Evolutionary conservation across 2,888 invertebrate genomes (phyloP), one percentile per base, ranked within the genome.

Genomic region (Pseudococcus longispinus): DNA sequence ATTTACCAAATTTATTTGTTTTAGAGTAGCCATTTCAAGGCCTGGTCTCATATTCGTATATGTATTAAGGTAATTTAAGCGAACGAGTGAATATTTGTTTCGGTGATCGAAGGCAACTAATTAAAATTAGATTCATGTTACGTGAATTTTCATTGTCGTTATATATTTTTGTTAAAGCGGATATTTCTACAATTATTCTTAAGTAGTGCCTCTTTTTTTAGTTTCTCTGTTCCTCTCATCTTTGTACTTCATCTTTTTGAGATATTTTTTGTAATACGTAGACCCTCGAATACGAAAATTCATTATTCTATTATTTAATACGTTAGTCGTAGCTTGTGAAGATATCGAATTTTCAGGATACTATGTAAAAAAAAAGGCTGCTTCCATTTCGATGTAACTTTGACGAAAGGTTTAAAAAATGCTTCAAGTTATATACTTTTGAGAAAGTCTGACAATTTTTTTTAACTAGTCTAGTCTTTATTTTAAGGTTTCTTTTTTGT

Each of bases 401-500:
- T 37, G n/a, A 80, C 18, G 20, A 80, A 77, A 42, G n/a, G 77
- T 80, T 42, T 42, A 77, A 2, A 23, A 80, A 80, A 11, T 80
- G 42, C 42, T 80, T 80, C 42, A 42, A 80, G 29, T 42, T 80
- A 20, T 80, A n/a, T n/a, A n/a, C n/a, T 80, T 42, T 11, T 42
- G 32, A 80, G 77, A 80, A 80, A 80, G 77, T 80, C 77, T 80
- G 77, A 80, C 9, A 42, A 20, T 11, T n/a, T 80, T 42, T 70
- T 70, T 80, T 15, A 42, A 80, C 42, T 80, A 80, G 77, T 80
- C 77, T 80, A 80, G 77, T 80, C 77, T 80, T 80, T 37, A 42
- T 42, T 42, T 5, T 80, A 80, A 80, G 77, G 11, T 42, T 42
- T 80, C 5, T 42, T 42, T 37, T 60, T 80, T 80, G 42, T 80